Percentiles rank a stretch among this genome's conserved stretches.
These are phyloP conservation scores for Octodon degus DNA, from an alignment of 2,113 vertebrate genomes.

Conservation along the genomic window DNA sequence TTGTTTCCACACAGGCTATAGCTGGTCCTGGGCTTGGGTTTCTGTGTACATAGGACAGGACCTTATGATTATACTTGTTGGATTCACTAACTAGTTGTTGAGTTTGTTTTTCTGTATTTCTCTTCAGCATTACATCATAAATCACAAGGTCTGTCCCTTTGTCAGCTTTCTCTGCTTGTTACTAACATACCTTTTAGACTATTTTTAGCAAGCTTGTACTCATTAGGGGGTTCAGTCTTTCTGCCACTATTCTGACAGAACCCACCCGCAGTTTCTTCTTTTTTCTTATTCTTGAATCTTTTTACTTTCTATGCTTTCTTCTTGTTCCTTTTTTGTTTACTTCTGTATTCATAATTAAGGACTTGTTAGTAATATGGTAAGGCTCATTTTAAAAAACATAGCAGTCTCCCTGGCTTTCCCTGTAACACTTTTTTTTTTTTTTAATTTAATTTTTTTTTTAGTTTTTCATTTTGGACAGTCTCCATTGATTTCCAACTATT, in stretches of 20 bases:
- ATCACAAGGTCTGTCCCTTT: conserved; percentile 40
- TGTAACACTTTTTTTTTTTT: not conserved
- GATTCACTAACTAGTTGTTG: conserved; percentile 46
- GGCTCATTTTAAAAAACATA: not conserved
- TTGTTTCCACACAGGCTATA: not conserved
- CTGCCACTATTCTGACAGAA: not conserved
- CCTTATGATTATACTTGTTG: conserved; percentile 39
- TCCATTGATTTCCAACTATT: conserved; percentile 12
- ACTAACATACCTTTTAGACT: conserved; percentile 9
- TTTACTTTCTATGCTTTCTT: not conserved
- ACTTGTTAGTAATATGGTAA: conserved; percentile 31
- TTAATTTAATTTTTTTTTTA: not conserved
- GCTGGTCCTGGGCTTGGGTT: conserved; percentile 19
- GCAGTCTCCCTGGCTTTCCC: not conserved
- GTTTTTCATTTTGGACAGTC: conserved; percentile 32
- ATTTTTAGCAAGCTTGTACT: conserved; percentile 51
- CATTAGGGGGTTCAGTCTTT: conserved; percentile 7
- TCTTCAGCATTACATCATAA: conserved; percentile 18
- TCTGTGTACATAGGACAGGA: not conserved
- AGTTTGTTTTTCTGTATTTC: conserved; percentile 48
- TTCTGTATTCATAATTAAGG: conserved; percentile 47
- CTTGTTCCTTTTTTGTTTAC: not conserved
- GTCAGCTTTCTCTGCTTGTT: conserved; percentile 27
- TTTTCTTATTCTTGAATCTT: not conserved
- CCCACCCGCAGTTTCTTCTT: not conserved